Evolutionary conservation across 2,113 vertebrate genomes (phyloP), one percentile per base, ranked within the genome.

Genomic region (Corynorhinus townsendii): DNA sequence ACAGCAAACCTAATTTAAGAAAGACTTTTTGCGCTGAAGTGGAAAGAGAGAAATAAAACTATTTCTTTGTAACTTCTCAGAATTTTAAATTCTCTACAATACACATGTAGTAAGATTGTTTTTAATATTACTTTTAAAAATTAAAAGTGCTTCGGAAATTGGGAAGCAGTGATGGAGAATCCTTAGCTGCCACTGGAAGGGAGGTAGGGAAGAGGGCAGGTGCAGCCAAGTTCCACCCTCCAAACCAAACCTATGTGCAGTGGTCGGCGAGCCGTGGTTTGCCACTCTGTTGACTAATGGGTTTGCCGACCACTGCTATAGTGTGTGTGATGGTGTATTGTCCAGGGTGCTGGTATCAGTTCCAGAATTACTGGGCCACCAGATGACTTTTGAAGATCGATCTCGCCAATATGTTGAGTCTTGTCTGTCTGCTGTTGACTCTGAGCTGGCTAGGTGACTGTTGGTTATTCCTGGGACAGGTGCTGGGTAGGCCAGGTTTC

Each of bases 401-500:
- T 80, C 38, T 56, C 47, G 85, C 43, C 11, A 14, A 0, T 56
- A 64, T 86, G 59, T 92, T 92, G 90, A 72, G 73, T 96, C 86
- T 81, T 93, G 89, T 96, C 72, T 1, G 2, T 90, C 52, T 79
- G 30, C 76, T 79, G 22, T 76, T 75, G 80, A 76, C 30, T 64
- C 19, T 87, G 83, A 80, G 91, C 95, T 40, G 89, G 75, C 33
- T n/a, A 69, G 84, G 79, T 97, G 93, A 96, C 94, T 94, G n/a
- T 96, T 90, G 95, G 66, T 97, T 96, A 30, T 97, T 20, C 30
- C 88, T 79, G 97, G 82, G 85, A 75, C 98, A 99, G 99, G 99
- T 99, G 97, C 98, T 99, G 98, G 99, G 99, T 97, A 98, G 99
- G 97, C 99, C 99, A 1, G 99, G 99, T 0, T 99, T 99, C 99